Percentiles rank a stretch among this genome's conserved stretches.
Evolutionary conservation across 2,888 invertebrate genomes (phyloP).

Genomic region (Odiellus spinosus): DNA sequence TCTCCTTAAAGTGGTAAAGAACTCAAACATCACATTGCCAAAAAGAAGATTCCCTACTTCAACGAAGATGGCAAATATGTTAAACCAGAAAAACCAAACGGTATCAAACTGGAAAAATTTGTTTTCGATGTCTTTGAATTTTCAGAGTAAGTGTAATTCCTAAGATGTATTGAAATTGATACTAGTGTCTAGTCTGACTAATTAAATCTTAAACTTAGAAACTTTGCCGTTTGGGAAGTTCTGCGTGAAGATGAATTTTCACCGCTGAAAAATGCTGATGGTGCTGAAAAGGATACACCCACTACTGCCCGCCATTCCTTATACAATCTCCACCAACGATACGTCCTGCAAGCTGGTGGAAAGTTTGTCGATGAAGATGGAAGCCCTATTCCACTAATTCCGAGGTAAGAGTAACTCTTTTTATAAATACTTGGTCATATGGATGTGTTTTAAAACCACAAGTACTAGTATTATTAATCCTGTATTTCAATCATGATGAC

Average conservation of each 20-base stretch:
- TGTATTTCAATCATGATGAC: no score
- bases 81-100: constrained; percentile 70
- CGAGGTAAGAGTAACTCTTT: constrained; percentile 24
- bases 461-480: no score
- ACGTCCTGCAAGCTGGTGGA: constrained; percentile 52
- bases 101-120: constrained; percentile 98
- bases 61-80: constrained; percentile 50
- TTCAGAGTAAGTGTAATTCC: constrained; percentile 43
- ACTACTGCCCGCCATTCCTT: constrained; percentile 49
- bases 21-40: constrained; percentile 80
- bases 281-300: constrained; percentile 72
- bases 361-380: constrained; percentile 38
- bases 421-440: no score
- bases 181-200: background rate
- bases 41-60: constrained; percentile 86
- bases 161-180: background rate
- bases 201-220: constrained; percentile 27
- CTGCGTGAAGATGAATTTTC: constrained; percentile 86
- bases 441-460: no score
- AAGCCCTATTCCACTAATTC: constrained; percentile 30
- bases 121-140: constrained; percentile 97
- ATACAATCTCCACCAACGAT: constrained; percentile 8
- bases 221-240: constrained; percentile 83
- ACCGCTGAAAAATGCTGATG: constrained; percentile 83
- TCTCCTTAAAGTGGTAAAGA: constrained; percentile 37